A percentile compares a stretch with the other conserved stretches of the same genome.
Conservation (phyloP, 2,888 invertebrate species). For the Pemphredon lugubris region DNA sequence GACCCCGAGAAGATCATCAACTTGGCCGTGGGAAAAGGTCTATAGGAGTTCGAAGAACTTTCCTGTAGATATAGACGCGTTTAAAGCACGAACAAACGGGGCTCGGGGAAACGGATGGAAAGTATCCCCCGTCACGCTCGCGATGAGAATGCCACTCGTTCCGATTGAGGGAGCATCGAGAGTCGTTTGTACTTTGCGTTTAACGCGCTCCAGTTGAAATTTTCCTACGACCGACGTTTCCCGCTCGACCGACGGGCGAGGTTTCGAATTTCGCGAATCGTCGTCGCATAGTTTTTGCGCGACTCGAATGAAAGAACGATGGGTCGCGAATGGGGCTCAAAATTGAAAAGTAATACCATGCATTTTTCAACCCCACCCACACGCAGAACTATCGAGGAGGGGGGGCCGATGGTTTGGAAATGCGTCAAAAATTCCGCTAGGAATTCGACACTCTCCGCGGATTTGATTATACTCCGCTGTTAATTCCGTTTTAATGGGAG, state of each 20-base stretch:
- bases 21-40: slow-evolving; percentile 2
- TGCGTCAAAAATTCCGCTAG: slow-evolving; percentile 36
- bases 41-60: slow-evolving; percentile 30
- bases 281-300: too few species aligned
- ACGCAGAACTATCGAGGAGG: background rate
- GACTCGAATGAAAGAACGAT: too few species aligned
- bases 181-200: too few species aligned
- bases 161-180: too few species aligned
- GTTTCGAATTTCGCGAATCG: too few species aligned
- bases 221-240: too few species aligned
- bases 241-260: too few species aligned
- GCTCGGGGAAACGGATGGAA: background rate
- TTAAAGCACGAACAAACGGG: background rate
- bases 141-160: background rate
- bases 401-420: slow-evolving; percentile 10
- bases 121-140: background rate
- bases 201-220: too few species aligned
- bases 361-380: too few species aligned
- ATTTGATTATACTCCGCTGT: slow-evolving; percentile 49
- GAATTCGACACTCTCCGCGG: slow-evolving; percentile 40
- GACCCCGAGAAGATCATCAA: slow-evolving; percentile 31
- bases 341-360: too few species aligned
- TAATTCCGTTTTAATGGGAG: slow-evolving; percentile 49
- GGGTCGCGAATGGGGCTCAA: too few species aligned
- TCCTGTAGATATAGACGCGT: background rate